These are phyloP conservation scores for Danaus plexippus DNA, from an alignment of 1,140 invertebrate genomes.

Conservation along the genomic window DNA sequence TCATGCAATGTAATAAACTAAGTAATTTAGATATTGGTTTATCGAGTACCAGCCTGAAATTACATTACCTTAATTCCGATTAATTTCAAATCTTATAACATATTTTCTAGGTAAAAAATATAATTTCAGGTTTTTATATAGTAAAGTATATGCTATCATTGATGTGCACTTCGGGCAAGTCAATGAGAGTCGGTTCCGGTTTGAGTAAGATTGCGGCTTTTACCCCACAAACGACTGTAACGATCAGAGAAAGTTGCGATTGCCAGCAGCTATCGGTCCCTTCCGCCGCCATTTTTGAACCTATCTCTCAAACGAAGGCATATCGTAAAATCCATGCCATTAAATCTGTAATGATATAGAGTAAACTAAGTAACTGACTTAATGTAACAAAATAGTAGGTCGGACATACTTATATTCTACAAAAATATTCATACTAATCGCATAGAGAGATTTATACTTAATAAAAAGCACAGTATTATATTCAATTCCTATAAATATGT, in stretches of 20 bases:
- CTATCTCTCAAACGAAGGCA: too few species aligned
- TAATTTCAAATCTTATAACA: too few species aligned
- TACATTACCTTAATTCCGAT: too few species aligned
- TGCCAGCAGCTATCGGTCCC: constrained; percentile 27
- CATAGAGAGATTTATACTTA: too few species aligned
- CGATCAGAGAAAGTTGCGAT: constrained; percentile 29
- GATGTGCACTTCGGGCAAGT: constrained; percentile 7
- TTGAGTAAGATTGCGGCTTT: constrained; percentile 13
- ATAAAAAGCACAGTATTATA: too few species aligned
- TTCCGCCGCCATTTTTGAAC: constrained; percentile 25
- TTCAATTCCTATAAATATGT: too few species aligned
- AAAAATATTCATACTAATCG: too few species aligned
- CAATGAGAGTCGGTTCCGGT: constrained; percentile 14
- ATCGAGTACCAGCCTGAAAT: neutral
- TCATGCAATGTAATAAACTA: constrained; percentile 34
- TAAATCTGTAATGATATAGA: neutral
- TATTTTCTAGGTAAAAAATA: too few species aligned
- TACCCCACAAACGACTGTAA: constrained; percentile 10
- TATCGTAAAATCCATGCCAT: constrained; percentile 10
- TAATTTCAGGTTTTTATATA: too few species aligned
- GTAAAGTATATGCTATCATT: too few species aligned
- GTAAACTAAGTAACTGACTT: neutral
- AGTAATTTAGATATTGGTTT: constrained; percentile 14
- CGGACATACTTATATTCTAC: too few species aligned
- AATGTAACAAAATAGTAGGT: neutral